phyloP scores from a whole-genome alignment of 2,797 vertebrate species.

The Pipistrellus pipistrellus region DNA sequence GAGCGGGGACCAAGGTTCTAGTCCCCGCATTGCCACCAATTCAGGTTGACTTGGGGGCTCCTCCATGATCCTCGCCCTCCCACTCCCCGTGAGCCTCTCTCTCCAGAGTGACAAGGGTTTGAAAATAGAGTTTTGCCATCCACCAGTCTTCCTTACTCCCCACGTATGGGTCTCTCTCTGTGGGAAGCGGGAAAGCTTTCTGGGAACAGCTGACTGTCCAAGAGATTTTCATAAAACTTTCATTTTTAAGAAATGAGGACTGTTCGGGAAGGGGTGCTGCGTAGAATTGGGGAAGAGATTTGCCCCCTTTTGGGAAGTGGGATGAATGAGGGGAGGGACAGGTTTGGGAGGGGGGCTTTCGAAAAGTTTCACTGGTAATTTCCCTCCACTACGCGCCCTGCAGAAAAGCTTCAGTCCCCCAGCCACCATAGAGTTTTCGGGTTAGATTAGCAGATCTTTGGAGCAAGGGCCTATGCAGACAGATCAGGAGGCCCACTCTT shows the following conservation, averaged over 20 bases:
- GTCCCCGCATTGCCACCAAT: neutral
- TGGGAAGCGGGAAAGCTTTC: neutral
- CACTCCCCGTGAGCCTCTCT: neutral
- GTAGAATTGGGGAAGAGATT: neutral
- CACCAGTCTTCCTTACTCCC: neutral
- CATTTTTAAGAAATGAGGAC: neutral
- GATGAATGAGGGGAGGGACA: fast-evolving
- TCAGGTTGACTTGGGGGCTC: neutral
- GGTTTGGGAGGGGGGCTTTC: neutral
- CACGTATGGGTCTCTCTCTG: neutral
- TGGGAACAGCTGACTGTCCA: neutral
- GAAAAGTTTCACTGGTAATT: neutral
- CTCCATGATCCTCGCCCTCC: too few species aligned
- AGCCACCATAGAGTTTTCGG: too few species aligned
- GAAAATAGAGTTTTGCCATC: neutral
- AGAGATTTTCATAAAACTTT: neutral
- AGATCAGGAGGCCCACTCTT: neutral
- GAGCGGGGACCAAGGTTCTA: neutral
- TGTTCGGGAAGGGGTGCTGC: neutral
- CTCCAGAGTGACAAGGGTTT: neutral
- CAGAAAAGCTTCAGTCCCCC: neutral
- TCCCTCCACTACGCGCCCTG: neutral
- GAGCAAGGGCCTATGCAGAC: neutral
- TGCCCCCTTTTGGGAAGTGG: neutral
- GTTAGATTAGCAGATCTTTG: neutral